Conservation (phyloP, 2,888 invertebrate genomes). For the Andrena praecox region DNA sequence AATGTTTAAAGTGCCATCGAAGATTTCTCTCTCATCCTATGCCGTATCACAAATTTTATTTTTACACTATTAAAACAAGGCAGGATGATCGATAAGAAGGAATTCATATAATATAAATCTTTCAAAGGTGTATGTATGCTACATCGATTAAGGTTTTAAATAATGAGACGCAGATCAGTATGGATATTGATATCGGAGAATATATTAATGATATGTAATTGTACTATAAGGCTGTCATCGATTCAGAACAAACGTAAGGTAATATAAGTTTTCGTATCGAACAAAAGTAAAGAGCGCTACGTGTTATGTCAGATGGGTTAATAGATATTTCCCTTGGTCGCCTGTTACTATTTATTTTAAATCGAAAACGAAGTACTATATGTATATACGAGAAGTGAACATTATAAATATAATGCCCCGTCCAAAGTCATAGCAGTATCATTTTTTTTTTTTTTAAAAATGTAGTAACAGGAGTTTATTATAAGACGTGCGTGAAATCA, state of each 20-base stretch:
- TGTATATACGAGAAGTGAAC: neutral
- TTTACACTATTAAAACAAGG: conserved; percentile 56
- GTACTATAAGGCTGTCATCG: conserved; percentile 34
- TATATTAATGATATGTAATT: conserved; percentile 32
- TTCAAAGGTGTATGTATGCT: conserved; percentile 31
- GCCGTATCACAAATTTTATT: conserved; percentile 58
- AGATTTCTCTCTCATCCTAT: conserved; percentile 57
- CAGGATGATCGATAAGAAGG: conserved; percentile 51
- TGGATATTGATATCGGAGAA: conserved; percentile 4
- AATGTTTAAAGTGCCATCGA: conserved; percentile 60
- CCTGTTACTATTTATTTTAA: conserved; percentile 20
- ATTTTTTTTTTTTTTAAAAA: conserved; percentile 10
- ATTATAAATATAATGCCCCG: conserved; percentile 36
- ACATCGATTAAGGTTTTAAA: conserved; percentile 36
- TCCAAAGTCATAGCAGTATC: conserved; percentile 34
- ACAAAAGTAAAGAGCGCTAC: conserved; percentile 8
- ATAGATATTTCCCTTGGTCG: conserved; percentile 1
- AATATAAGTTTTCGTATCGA: conserved; percentile 46
- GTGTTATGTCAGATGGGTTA: conserved; percentile 4
- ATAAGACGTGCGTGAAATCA: neutral
- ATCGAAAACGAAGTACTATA: neutral
- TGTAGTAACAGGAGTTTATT: neutral
- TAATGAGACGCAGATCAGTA: conserved; percentile 17
- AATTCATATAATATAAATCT: conserved; percentile 42
- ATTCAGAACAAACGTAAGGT: conserved; percentile 25